phyloP scores from a whole-genome alignment of 2,113 vertebrate species.

The Phrynosoma platyrhinos region DNA sequence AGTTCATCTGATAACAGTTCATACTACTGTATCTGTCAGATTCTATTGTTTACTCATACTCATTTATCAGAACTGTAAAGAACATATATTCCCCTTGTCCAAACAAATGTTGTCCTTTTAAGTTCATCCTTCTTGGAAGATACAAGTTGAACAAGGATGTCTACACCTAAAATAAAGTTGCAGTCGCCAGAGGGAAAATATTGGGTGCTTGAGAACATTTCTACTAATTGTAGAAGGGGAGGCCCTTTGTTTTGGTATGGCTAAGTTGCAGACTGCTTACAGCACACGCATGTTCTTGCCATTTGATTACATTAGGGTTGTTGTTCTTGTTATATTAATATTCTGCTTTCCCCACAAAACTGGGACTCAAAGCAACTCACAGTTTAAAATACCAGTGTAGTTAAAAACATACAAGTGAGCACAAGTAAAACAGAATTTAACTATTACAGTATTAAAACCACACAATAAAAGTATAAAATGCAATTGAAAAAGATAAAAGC shows the following conservation, averaged over 20 bases:
- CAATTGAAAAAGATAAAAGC: no score
- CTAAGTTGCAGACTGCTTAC: not conserved
- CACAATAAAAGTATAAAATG: no score
- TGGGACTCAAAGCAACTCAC: no score
- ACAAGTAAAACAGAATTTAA: no score
- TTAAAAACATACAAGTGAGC: no score
- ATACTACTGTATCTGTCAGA: not conserved
- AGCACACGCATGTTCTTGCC: slow-evolving; percentile 23
- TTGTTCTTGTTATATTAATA: no score
- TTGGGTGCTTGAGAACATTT: slow-evolving; percentile 10
- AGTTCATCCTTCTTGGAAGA: slow-evolving; percentile 25
- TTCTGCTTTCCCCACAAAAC: no score
- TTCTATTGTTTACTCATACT: not conserved
- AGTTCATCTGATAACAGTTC: slow-evolving; percentile 21
- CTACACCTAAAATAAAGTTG: slow-evolving; percentile 28
- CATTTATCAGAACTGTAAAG: not conserved
- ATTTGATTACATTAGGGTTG: slow-evolving; percentile 12
- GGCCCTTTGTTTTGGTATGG: slow-evolving; percentile 6
- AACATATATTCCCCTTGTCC: not conserved
- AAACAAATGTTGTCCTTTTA: slow-evolving; percentile 9
- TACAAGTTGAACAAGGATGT: slow-evolving; percentile 28
- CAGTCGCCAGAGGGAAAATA: slow-evolving; percentile 7
- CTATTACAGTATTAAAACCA: no score
- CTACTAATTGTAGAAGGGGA: slow-evolving; percentile 15
- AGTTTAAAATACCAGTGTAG: no score